Evolutionary conservation across 2,113 vertebrate species (phyloP), one percentile per base, ranked within the genome.

Genomic region (Perognathus longimembris): DNA sequence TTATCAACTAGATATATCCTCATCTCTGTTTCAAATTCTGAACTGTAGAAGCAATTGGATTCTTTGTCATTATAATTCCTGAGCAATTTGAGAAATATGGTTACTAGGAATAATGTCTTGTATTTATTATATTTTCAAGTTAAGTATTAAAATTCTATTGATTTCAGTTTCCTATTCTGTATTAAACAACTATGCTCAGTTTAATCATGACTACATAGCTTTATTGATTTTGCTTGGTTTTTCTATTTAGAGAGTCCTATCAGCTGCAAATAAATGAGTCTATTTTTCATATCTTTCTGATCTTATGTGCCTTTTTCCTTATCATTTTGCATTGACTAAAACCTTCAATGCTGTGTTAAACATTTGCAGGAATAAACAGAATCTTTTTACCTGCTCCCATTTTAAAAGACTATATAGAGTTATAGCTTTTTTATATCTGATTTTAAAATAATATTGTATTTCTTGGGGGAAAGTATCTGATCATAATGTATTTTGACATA

Each of bases 61-160:
- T 85, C 42, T 89, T 61, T 61, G 32, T 92, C 54, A 50, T 50
- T 7, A 10, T 40, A 38, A 79, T 66, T 79, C 71, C 6, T 63
- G n/a, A 77, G 18, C 50, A 69, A n/a, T 36, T 86, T 63, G 54
- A 67, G 42, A 82, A 89, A 78, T 67, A 8, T 42, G 42, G 21
- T 59, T 59, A 86, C 57, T 67, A 6, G n/a, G 59, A 82, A 64
- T 63, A 50, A 79, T 70, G 3, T 54, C 45, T 83, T 71, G n/a
- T n/a, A 63, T 85, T 78, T 57, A 75, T 66, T 57, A 4, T 34
- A 36, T 87, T 86, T 92, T 86, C 82, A 61, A 86, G 34, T 64
- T 81, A 36, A 40, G 4, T 40, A 38, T 57, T 91, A 38, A 57
- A 82, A 66, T 71, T 5, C n/a, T 92, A 26, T 18, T 61, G 38